Conservation (phyloP, 2,113 vertebrate genomes). For the Mustela lutreola region DNA sequence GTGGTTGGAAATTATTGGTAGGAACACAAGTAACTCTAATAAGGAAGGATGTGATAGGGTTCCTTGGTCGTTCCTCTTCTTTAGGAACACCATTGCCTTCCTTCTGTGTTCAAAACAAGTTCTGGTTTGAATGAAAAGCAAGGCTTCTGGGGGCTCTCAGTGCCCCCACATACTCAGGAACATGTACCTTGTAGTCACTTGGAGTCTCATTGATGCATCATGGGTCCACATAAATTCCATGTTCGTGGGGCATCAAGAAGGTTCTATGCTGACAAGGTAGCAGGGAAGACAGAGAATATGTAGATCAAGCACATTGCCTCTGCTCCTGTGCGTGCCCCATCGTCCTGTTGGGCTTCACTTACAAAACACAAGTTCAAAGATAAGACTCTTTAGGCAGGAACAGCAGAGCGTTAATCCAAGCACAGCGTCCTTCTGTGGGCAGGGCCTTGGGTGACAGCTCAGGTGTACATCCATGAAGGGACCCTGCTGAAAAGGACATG, state of each 20-base stretch:
- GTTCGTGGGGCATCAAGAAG: neutral
- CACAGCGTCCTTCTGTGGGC: neutral
- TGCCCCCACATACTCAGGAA: neutral
- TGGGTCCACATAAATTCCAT: neutral
- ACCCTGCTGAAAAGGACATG: neutral
- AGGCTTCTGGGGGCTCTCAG: neutral
- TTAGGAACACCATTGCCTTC: neutral
- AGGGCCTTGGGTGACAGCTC: neutral
- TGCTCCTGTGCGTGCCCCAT: neutral
- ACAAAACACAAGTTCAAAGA: neutral
- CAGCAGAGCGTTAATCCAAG: neutral
- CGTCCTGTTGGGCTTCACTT: neutral
- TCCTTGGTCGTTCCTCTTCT: neutral
- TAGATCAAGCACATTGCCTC: neutral
- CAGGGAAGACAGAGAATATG: neutral
- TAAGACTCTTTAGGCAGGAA: neutral
- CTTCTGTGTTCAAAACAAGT: neutral
- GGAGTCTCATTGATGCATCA: accelerated
- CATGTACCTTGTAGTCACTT: neutral
- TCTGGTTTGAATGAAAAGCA: neutral
- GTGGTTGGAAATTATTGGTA: neutral
- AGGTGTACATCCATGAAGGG: neutral
- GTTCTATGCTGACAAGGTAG: no score
- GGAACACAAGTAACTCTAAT: neutral
- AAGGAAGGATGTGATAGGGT: neutral